Evolutionary conservation across 2,888 invertebrate species (phyloP), one percentile per base, ranked within the genome.

Genomic region (Trissolcus brochymenae): DNA sequence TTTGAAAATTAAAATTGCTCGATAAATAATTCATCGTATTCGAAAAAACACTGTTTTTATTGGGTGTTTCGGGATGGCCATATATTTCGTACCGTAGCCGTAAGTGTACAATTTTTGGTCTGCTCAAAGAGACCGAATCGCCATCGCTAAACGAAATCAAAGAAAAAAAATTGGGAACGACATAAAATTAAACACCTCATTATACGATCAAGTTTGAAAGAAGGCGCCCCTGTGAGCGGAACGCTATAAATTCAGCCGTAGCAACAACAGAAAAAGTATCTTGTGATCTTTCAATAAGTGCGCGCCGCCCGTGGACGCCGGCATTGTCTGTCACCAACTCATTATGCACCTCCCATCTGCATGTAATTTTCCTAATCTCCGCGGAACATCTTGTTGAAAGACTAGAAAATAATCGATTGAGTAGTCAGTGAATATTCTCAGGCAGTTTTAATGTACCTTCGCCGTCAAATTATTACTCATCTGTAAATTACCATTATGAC

Each of bases 291-390:
- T 67, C 66, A 66, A 73, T 62, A 61, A 57, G 17, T 40, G 56
- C 51, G 51, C 74, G n/a, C n/a, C 67, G 75, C 54, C 64, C 54
- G 55, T 21, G 6, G 57, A 14, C 75, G 54, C 54, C 59, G 29
- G 49, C 65, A 64, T 56, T 70, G 64, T 76, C 70, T 71, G 66
- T 71, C 76, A 66, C 17, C 70, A 16, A 56, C 61, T 76, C 65
- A 70, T 54, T 70, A 70, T 70, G 29, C 29, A 29, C 29, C 29
- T 75, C 60, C 65, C 57, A 59, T 75, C 60, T 41, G 60, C 61
- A 7, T 76, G 56, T 76, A 65, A 60, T 66, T 70, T 61, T 16
- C 56, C 51, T 60, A 76, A 76, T 75, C 74, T 59, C 16, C 19
- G n/a, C 7, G 16, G 29, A 62, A 43, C 41, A 75, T 75, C 76